phyloP scores from a whole-genome alignment of 2,797 vertebrate species.

The Propithecus deckenii region DNA sequence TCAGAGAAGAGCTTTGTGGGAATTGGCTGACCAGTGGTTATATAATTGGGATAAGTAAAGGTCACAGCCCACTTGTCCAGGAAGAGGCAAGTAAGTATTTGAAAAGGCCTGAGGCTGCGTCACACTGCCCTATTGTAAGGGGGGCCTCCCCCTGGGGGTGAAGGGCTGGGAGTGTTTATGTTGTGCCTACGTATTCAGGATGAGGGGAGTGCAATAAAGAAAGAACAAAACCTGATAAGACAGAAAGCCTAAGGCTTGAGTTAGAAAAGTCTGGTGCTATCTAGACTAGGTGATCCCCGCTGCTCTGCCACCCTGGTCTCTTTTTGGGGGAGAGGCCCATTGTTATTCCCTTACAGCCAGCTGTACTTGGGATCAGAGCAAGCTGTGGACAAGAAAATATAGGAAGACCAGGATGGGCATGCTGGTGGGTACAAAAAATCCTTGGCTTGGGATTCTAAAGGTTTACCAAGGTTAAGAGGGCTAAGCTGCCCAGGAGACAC shows the following conservation, averaged over 20 bases:
- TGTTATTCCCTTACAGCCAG: background rate
- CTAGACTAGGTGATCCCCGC: background rate
- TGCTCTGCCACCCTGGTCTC: background rate
- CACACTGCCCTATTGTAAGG: constrained; percentile 61
- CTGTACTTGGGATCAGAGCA: background rate
- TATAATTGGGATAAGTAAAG: constrained; percentile 80
- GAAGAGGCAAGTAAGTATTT: constrained; percentile 74
- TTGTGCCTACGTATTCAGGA: background rate
- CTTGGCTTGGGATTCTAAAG: background rate
- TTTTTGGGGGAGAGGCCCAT: background rate
- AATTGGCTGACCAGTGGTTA: constrained; percentile 85
- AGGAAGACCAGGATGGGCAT: background rate
- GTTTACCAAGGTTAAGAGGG: constrained; percentile 7
- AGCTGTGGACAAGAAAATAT: background rate
- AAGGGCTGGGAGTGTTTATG: background rate
- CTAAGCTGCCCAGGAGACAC: background rate
- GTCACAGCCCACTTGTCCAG: constrained; percentile 75
- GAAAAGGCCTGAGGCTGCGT: constrained; percentile 70
- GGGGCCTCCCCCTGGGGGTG: constrained; percentile 69
- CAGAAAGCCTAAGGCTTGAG: constrained; percentile 40
- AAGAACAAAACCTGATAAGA: constrained; percentile 69
- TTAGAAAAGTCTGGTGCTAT: background rate
- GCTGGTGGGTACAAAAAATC: background rate
- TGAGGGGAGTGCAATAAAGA: constrained; percentile 52
- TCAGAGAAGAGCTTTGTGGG: constrained; percentile 83